A percentile compares a stretch with the other conserved stretches of the same genome.
phyloP scores from a whole-genome alignment of 2,797 vertebrate genomes.

The Galaxias olidus region DNA sequence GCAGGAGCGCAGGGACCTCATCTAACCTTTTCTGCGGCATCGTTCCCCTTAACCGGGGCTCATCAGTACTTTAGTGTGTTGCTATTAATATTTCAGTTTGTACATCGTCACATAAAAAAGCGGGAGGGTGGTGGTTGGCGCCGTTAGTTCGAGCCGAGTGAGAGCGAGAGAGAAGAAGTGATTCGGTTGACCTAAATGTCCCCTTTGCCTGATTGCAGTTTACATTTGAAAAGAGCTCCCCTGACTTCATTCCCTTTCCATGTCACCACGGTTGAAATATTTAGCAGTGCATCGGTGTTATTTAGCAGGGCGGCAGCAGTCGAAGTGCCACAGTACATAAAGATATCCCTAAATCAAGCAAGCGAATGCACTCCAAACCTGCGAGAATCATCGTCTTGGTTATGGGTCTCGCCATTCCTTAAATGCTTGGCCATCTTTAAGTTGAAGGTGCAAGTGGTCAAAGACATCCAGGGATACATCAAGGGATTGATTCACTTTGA shows the following conservation, averaged over 20 bases:
- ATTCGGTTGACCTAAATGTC: slow-evolving; percentile 59
- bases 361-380: slow-evolving; percentile 5
- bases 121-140: slow-evolving; percentile 28
- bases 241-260: slow-evolving; percentile 37
- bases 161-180: slow-evolving; percentile 29
- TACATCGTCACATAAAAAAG: slow-evolving; percentile 44
- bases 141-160: slow-evolving; percentile 37
- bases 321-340: slow-evolving; percentile 28
- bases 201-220: slow-evolving; percentile 46
- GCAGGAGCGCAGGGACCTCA: slow-evolving; percentile 19
- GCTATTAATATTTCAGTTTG: slow-evolving; percentile 44
- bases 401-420: slow-evolving; percentile 1
- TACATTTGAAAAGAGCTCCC: slow-evolving; percentile 34
- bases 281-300: slow-evolving; percentile 52
- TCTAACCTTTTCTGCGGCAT: slow-evolving; percentile 22
- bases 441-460: slow-evolving; percentile 50
- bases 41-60: slow-evolving; percentile 11
- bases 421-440: slow-evolving; percentile 34
- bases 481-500: slow-evolving; percentile 61
- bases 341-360: slow-evolving; percentile 39
- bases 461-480: too few species aligned
- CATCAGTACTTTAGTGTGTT: slow-evolving; percentile 11
- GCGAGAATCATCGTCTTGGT: too few species aligned
- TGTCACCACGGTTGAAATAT: slow-evolving; percentile 22
- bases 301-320: slow-evolving; percentile 16